These are phyloP conservation scores for Euplexia lucipara DNA, from an alignment of 2,888 invertebrate genomes.

Conservation along the genomic window DNA sequence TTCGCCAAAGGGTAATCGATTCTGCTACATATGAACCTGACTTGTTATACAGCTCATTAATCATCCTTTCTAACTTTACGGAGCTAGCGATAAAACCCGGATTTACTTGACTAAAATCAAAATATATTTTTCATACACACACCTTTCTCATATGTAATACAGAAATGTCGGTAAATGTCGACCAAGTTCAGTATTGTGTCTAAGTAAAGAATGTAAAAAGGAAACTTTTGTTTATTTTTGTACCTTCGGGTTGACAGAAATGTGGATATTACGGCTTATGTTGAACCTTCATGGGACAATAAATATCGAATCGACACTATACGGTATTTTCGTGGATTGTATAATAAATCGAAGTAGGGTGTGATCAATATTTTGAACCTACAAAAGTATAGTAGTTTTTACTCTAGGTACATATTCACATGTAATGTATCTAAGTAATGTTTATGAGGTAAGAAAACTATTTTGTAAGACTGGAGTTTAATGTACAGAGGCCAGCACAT, in stretches of 20 bases:
- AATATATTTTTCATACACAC: constrained; percentile 46
- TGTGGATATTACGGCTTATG: constrained; percentile 36
- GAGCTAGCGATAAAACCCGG: constrained; percentile 48
- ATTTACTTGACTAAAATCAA: constrained; percentile 48
- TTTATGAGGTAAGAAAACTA: no score
- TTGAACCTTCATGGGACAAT: constrained; percentile 46
- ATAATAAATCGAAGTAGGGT: constrained; percentile 38
- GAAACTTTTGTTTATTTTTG: constrained; percentile 40
- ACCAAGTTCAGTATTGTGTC: constrained; percentile 22
- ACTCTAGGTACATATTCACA: no score
- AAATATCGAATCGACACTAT: constrained; percentile 33
- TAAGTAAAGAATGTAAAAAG: constrained; percentile 34
- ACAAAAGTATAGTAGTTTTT: no score
- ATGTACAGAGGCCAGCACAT: no score
- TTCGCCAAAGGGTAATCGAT: constrained; percentile 65
- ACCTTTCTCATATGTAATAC: constrained; percentile 26
- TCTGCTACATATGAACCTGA: constrained; percentile 68
- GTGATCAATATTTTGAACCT: constrained; percentile 28
- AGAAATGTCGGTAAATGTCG: constrained; percentile 12
- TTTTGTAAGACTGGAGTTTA: no score
- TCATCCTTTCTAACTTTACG: constrained; percentile 62
- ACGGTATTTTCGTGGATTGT: constrained; percentile 41
- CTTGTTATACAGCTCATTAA: constrained; percentile 66
- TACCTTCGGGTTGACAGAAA: constrained; percentile 47
- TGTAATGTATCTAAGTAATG: no score